A percentile compares a stretch with the other conserved stretches of the same genome.
These are phyloP conservation scores for Ectropis grisescens DNA, from an alignment of 1,140 invertebrate species.

Conservation along the genomic window DNA sequence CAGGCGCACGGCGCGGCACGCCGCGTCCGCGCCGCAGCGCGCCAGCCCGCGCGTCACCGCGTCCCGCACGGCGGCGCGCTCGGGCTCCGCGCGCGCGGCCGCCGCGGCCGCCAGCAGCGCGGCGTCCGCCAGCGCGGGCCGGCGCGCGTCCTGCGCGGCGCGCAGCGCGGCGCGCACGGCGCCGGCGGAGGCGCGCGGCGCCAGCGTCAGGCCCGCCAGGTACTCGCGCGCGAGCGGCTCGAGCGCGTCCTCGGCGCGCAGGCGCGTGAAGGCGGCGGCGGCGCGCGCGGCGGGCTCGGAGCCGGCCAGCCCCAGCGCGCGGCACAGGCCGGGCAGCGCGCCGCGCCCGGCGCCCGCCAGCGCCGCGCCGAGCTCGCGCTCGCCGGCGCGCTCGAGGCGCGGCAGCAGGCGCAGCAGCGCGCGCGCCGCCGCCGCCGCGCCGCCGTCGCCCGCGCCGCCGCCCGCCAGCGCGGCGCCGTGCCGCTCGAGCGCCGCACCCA, in stretches of 20 bases:
- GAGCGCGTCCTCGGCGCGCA: conserved; percentile 11
- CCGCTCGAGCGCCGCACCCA: conserved; percentile 4
- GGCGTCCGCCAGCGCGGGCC: too few relatives aligned
- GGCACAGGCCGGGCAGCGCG: conserved; percentile 5
- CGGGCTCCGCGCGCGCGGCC: conserved; percentile 5
- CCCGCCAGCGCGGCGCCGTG: conserved; percentile 5
- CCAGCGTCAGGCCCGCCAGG: conserved; percentile 15
- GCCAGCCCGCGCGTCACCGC: conserved; percentile 8
- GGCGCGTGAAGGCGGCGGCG: conserved; percentile 49
- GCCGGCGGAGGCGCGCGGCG: conserved; percentile 9
- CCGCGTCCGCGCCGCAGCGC: conserved; percentile 22
- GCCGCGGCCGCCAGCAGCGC: conserved; percentile 1
- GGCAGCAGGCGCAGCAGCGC: conserved; percentile 5
- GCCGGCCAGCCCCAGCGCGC: conserved; percentile 15
- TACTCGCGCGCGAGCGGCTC: conserved; percentile 7
- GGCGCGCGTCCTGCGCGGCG: neutral
- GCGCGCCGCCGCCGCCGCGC: conserved; percentile 5
- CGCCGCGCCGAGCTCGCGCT: conserved; percentile 3
- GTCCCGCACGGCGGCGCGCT: neutral
- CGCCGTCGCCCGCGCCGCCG: conserved; percentile 1
- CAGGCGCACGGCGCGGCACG: conserved; percentile 16
- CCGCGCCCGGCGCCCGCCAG: neutral
- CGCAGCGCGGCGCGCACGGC: too few relatives aligned
- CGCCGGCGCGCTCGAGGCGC: conserved; percentile 7
- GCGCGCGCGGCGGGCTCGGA: conserved; percentile 75